Percentiles rank a stretch among this genome's conserved stretches.
Evolutionary conservation across 2,888 invertebrate genomes (phyloP).

Genomic region (Automeris io): DNA sequence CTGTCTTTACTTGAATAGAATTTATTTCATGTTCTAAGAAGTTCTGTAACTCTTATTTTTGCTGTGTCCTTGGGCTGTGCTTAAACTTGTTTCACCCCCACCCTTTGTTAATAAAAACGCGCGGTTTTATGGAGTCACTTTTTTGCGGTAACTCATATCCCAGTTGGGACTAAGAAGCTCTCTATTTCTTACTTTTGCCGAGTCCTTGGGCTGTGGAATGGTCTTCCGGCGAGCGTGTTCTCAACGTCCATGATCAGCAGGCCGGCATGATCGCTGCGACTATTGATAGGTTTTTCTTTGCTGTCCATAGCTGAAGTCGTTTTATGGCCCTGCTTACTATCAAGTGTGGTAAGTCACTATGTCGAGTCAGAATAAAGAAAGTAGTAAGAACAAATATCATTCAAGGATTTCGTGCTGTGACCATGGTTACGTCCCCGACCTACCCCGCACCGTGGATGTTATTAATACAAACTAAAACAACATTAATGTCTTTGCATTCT

Average conservation of each 20-base stretch:
- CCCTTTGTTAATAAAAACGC: neutral
- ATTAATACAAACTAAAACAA: conserved; percentile 29
- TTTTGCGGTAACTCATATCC: neutral
- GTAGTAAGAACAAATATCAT: neutral
- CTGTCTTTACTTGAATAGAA: too few relatives aligned
- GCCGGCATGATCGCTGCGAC: too few relatives aligned
- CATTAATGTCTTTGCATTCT: neutral
- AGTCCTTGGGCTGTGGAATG: too few relatives aligned
- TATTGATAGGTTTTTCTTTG: too few relatives aligned
- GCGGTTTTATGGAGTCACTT: neutral
- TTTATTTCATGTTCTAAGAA: neutral
- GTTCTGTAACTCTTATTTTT: neutral
- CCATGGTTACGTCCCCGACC: conserved; percentile 46
- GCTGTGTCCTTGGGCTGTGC: neutral
- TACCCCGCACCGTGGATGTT: conserved; percentile 48
- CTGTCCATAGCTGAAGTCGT: too few relatives aligned
- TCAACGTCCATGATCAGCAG: too few relatives aligned
- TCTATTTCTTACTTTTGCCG: too few relatives aligned
- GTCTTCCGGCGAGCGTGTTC: too few relatives aligned
- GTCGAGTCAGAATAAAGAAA: neutral
- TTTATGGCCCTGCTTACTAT: neutral
- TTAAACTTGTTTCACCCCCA: neutral
- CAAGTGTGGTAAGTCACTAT: neutral
- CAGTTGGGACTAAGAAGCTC: neutral
- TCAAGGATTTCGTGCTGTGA: conserved; percentile 35